phyloP scores from a whole-genome alignment of 2,113 vertebrate genomes.

The Tympanuchus pallidicinctus region DNA sequence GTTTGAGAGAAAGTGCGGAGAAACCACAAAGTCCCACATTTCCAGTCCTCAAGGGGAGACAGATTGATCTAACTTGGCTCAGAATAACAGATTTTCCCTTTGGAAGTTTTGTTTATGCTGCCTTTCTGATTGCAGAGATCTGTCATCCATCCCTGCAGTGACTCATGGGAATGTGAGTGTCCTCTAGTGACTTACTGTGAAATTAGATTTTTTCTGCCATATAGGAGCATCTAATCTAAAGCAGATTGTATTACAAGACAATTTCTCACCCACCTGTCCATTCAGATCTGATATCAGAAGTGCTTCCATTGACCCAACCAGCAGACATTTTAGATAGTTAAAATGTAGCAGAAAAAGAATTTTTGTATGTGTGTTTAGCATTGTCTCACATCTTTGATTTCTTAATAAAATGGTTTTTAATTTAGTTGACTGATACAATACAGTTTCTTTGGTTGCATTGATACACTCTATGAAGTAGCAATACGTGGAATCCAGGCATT shows the following conservation, averaged over 20 bases:
- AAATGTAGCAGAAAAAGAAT: background rate
- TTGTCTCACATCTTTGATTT: background rate
- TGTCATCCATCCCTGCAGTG: background rate
- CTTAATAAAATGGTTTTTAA: background rate
- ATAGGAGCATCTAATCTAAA: background rate
- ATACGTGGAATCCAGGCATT: background rate
- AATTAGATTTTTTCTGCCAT: background rate
- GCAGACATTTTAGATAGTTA: background rate
- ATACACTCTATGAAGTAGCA: background rate
- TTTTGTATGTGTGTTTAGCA: background rate
- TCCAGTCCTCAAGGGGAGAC: background rate
- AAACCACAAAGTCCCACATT: background rate
- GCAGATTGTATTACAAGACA: background rate
- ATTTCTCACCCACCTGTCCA: background rate
- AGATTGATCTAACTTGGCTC: background rate
- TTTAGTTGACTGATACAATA: background rate
- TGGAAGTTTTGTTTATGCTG: background rate
- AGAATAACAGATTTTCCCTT: slow-evolving; percentile 39
- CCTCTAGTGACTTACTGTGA: background rate
- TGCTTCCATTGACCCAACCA: background rate
- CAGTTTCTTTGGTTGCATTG: background rate
- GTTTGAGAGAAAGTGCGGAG: background rate
- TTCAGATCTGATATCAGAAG: background rate
- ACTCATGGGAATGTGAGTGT: background rate
- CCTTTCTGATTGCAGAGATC: background rate